Evolutionary conservation across 2,113 vertebrate species (phyloP).

Genomic region (Sinocyclocheilus anshuiensis): DNA sequence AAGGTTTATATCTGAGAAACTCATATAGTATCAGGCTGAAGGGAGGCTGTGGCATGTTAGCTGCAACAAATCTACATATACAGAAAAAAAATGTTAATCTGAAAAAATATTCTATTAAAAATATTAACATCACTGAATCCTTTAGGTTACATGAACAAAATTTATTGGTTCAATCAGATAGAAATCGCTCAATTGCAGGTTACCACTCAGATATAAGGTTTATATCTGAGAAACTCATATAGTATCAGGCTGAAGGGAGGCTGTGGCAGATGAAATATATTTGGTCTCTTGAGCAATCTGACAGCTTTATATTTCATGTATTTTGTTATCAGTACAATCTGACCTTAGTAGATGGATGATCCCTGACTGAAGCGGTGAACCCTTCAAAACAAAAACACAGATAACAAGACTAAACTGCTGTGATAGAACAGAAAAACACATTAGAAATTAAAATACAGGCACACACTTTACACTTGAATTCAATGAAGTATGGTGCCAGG

Average conservation of each 20-base stretch:
- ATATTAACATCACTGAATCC: not conserved
- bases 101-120: no score
- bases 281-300: not conserved
- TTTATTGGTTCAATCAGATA: not conserved
- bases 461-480: not conserved
- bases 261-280: not conserved
- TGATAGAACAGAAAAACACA: not conserved
- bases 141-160: not conserved
- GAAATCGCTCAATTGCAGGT: not conserved
- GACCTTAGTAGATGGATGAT: constrained; percentile 26
- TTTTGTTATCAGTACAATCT: constrained; percentile 15
- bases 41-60: not conserved
- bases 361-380: constrained; percentile 16
- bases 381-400: constrained; percentile 26
- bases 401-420: not conserved
- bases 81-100: no score
- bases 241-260: not conserved
- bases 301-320: constrained; percentile 23
- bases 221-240: not conserved
- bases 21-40: not conserved
- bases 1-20: not conserved
- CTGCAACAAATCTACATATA: no score
- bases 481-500: not conserved
- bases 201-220: not conserved
- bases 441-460: not conserved